Conservation (phyloP, 2,113 vertebrate genomes). For the Himantopus leucocephalus region DNA sequence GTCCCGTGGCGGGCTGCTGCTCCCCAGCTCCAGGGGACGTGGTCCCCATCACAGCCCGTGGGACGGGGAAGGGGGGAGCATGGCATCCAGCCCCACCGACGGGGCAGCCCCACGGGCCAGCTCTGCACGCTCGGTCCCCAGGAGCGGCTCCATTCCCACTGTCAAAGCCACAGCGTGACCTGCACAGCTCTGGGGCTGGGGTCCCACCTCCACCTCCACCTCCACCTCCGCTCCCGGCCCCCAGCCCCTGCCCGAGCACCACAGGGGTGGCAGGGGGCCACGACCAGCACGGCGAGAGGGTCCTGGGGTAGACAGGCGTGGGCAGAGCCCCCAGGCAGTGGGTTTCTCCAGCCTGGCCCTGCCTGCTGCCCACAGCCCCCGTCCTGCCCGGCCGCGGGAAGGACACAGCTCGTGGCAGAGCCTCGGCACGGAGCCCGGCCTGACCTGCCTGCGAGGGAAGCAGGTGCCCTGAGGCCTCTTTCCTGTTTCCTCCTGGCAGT, state of each 20-base stretch:
- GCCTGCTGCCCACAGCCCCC: background rate
- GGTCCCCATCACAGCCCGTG: background rate
- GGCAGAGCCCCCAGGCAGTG: background rate
- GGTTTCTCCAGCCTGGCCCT: background rate
- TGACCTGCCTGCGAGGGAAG: background rate
- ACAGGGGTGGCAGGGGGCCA: background rate
- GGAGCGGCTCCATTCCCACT: background rate
- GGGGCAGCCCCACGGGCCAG: background rate
- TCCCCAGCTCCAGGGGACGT: background rate
- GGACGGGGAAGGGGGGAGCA: background rate
- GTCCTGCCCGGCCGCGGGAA: accelerated
- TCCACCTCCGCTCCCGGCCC: accelerated
- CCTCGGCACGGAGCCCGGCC: background rate
- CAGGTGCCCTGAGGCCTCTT: background rate
- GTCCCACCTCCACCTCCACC: background rate
- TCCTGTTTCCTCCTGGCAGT: background rate
- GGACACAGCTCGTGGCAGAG: background rate
- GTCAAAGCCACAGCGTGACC: accelerated
- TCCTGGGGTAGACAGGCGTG: accelerated
- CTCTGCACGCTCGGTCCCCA: background rate
- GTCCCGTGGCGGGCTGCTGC: accelerated
- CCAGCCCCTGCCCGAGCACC: background rate
- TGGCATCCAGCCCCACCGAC: background rate
- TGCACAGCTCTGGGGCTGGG: background rate
- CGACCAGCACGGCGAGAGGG: accelerated